These are phyloP conservation scores for Erythrolamprus reginae DNA, from an alignment of 2,113 vertebrate species.

Conservation along the genomic window DNA sequence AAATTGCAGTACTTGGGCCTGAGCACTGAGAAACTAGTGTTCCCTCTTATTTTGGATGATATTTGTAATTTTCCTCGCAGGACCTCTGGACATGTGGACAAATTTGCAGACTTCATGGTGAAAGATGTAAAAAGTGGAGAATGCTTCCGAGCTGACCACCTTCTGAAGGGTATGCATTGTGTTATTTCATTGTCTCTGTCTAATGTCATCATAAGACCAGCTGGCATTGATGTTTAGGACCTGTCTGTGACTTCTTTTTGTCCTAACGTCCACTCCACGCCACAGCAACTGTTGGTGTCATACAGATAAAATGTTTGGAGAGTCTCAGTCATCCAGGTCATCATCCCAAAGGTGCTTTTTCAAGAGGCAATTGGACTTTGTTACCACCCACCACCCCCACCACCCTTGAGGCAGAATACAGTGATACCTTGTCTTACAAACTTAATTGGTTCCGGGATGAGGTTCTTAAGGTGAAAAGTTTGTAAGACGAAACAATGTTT, in stretches of 20 bases:
- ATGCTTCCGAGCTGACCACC: slow-evolving; percentile 94
- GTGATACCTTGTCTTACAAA: too few species aligned
- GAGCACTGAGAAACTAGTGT: too few species aligned
- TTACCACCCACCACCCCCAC: too few species aligned
- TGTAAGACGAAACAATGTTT: too few species aligned
- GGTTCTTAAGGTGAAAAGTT: too few species aligned
- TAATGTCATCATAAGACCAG: neutral
- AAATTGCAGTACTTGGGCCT: neutral
- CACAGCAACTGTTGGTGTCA: neutral
- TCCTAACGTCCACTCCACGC: neutral
- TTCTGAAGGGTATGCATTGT: slow-evolving; percentile 82
- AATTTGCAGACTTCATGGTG: slow-evolving; percentile 99
- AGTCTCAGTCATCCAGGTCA: neutral
- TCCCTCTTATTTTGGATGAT: neutral
- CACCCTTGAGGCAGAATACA: neutral
- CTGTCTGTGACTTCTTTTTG: neutral
- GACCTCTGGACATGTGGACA: slow-evolving; percentile 96
- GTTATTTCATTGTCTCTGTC: neutral
- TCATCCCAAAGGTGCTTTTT: neutral
- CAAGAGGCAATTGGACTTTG: neutral
- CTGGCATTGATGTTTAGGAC: neutral
- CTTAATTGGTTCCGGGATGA: too few species aligned
- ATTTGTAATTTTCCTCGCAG: slow-evolving; percentile 57
- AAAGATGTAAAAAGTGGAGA: slow-evolving; percentile 95
- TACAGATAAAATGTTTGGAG: neutral